Conservation (phyloP, 1,140 invertebrate species). For the Onthophagus taurus region DNA sequence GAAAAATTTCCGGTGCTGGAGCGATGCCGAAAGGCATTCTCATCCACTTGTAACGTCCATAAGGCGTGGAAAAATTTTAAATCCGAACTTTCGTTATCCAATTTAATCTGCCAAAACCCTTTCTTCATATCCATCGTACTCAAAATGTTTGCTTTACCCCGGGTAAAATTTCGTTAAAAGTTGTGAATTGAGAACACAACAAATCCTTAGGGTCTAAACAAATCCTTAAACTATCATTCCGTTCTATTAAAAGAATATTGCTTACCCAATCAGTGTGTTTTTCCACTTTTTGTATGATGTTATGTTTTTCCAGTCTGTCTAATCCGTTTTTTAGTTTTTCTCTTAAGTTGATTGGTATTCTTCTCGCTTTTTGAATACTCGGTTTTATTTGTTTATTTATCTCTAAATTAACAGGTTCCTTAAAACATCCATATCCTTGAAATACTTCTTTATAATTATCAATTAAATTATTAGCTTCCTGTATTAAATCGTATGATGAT, state of each 20-base stretch:
- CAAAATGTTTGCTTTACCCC: constrained; percentile 11
- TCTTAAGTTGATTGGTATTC: constrained; percentile 9
- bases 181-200: constrained; percentile 34
- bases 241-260: constrained; percentile 37
- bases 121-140: constrained; percentile 9
- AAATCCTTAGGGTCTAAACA: constrained; percentile 41
- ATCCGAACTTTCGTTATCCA: constrained; percentile 18
- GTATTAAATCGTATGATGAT: not conserved
- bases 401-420: constrained; percentile 6
- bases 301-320: constrained; percentile 8
- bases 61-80: too few species aligned
- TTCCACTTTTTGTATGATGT: constrained; percentile 13
- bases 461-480: constrained; percentile 8
- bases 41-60: not conserved
- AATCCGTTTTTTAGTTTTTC: constrained; percentile 10
- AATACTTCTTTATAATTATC: constrained; percentile 12
- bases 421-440: constrained; percentile 9
- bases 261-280: constrained; percentile 40
- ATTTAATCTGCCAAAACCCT: constrained; percentile 24
- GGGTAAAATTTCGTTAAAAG: constrained; percentile 33
- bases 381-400: constrained; percentile 4
- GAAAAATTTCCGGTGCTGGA: not conserved
- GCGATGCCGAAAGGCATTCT: not conserved
- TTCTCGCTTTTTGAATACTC: constrained; percentile 1
- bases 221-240: constrained; percentile 36